A percentile compares a stretch with the other conserved stretches of the same genome.
Conservation (phyloP, 2,797 vertebrate species). For the Pipistrellus pipistrellus region DNA sequence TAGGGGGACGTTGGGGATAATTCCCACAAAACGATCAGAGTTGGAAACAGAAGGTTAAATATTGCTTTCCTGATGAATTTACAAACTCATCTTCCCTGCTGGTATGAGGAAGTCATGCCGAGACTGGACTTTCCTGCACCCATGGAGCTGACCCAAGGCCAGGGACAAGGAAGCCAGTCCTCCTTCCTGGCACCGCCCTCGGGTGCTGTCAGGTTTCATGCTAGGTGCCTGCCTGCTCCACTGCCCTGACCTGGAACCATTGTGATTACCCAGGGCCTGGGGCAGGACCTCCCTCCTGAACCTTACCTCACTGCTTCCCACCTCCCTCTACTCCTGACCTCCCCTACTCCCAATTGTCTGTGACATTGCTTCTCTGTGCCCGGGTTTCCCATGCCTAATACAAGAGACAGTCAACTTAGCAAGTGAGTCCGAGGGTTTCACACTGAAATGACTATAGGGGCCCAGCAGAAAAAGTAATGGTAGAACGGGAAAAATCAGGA, state of each 20-base stretch:
- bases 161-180: slow-evolving; percentile 13
- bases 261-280: neutral
- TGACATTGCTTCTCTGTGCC: neutral
- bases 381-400: neutral
- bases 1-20: neutral
- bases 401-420: neutral
- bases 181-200: neutral
- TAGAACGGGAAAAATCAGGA: neutral
- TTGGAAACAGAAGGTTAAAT: slow-evolving; percentile 45
- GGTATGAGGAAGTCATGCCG: neutral
- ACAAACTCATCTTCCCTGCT: neutral
- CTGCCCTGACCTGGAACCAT: neutral
- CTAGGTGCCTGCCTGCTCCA: neutral
- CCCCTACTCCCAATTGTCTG: neutral
- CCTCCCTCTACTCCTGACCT: neutral
- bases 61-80: slow-evolving; percentile 32
- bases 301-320: neutral
- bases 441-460: neutral
- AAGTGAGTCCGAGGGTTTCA: neutral
- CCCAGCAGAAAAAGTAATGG: neutral
- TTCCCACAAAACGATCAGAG: neutral
- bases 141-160: neutral
- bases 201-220: neutral
- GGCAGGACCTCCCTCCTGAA: neutral
- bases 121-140: slow-evolving; percentile 6